A percentile compares a stretch with the other conserved stretches of the same genome.
Evolutionary conservation across 1,140 invertebrate species (phyloP).

Genomic region (Piezodorus guildinii): DNA sequence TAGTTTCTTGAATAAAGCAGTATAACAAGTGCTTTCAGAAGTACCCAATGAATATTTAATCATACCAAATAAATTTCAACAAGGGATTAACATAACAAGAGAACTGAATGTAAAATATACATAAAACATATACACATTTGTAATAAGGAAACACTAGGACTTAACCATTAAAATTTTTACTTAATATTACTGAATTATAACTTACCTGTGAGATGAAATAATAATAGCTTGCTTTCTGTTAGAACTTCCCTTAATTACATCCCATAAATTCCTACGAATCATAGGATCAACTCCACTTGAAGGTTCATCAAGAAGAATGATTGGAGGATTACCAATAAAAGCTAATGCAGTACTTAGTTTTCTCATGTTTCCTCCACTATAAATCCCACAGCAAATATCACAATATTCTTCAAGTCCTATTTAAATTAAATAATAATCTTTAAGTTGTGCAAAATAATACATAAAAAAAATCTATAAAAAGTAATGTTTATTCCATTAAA

Average conservation of each 20-base stretch:
- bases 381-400: slow-evolving; percentile 25
- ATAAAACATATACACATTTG: too few relatives aligned
- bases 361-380: slow-evolving; percentile 86
- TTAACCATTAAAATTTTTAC: too few relatives aligned
- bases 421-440: slow-evolving; percentile 1
- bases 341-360: slow-evolving; percentile 90
- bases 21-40: too few relatives aligned
- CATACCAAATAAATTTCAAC: too few relatives aligned
- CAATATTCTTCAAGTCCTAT: slow-evolving; percentile 27
- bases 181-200: background rate
- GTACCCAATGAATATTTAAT: too few relatives aligned
- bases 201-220: slow-evolving; percentile 56
- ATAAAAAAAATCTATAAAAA: too few relatives aligned
- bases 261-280: slow-evolving; percentile 62
- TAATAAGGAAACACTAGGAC: too few relatives aligned
- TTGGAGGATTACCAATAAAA: slow-evolving; percentile 76
- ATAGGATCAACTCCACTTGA: slow-evolving; percentile 70
- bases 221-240: slow-evolving; percentile 52
- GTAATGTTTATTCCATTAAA: too few relatives aligned
- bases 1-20: too few relatives aligned
- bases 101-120: too few relatives aligned
- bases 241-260: slow-evolving; percentile 49
- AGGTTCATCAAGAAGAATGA: slow-evolving; percentile 80
- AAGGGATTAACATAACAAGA: too few relatives aligned
- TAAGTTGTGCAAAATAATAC: too few relatives aligned